Percentiles rank a stretch among this genome's conserved stretches.
These are phyloP conservation scores for Ceyx margarethae DNA, from an alignment of 2,113 vertebrate species.

Conservation along the genomic window DNA sequence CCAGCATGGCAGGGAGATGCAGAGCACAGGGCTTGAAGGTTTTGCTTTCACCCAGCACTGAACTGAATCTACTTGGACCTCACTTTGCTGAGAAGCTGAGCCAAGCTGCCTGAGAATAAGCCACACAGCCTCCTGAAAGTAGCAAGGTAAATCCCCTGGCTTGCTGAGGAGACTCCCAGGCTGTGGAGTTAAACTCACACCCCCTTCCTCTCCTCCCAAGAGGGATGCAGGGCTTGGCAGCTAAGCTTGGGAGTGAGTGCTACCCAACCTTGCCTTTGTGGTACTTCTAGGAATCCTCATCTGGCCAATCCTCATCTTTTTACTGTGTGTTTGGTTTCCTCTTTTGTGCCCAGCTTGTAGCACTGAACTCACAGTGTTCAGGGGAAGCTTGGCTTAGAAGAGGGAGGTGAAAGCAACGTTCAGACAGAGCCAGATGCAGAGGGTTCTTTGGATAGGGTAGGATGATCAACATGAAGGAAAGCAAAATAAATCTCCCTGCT, in stretches of 20 bases:
- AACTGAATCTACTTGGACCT: not conserved
- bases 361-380: not conserved
- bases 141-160: not conserved
- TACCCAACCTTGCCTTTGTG: not conserved
- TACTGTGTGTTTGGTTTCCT: conserved; percentile 17
- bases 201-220: fast-evolving
- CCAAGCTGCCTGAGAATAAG: not conserved
- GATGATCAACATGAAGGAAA: conserved; percentile 1
- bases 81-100: not conserved
- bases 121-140: not conserved
- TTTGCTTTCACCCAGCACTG: not conserved
- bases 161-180: not conserved
- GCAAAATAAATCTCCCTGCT: not conserved
- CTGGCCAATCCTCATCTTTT: not conserved
- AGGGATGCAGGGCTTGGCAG: not conserved
- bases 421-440: not conserved
- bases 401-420: not conserved
- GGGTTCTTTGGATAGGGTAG: not conserved
- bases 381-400: not conserved
- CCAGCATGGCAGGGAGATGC: not conserved
- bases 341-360: not conserved
- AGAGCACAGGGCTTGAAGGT: not conserved
- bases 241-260: not conserved
- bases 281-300: conserved; percentile 25
- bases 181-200: not conserved